phyloP scores from a whole-genome alignment of 2,113 vertebrate species.

The Chaetorhynchus papuensis region DNA sequence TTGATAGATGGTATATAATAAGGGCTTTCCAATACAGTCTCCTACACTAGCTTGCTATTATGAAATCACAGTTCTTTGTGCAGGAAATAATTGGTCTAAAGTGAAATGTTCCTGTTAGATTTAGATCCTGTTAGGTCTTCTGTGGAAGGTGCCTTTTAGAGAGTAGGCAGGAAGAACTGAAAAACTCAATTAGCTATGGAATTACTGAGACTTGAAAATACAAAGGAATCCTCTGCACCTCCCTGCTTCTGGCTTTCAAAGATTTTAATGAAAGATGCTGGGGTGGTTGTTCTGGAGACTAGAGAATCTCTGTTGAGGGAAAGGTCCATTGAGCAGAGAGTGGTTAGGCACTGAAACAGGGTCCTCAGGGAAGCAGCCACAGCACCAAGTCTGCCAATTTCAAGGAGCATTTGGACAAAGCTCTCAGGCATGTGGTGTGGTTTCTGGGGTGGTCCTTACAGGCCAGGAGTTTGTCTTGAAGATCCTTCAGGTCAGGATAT shows the following conservation, averaged over 20 bases:
- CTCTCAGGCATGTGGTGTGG: background rate
- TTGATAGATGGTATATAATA: slow-evolving; percentile 7
- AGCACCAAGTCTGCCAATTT: background rate
- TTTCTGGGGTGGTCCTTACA: background rate
- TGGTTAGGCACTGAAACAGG: background rate
- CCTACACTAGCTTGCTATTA: background rate
- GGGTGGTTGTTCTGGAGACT: background rate
- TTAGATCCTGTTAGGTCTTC: background rate
- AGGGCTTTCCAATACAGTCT: background rate
- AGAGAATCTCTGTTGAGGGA: background rate
- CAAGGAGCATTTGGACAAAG: background rate
- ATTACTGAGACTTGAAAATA: background rate
- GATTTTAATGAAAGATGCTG: background rate
- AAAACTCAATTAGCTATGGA: background rate
- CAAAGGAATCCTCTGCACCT: background rate
- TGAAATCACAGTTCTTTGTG: background rate
- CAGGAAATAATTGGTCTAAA: background rate
- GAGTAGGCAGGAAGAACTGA: background rate
- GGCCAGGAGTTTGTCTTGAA: background rate
- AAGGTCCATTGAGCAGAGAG: background rate
- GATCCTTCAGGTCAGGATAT: background rate
- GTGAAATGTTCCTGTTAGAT: background rate
- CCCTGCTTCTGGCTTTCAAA: background rate
- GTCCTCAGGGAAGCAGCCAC: background rate
- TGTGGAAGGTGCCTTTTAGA: background rate